phyloP scores from a whole-genome alignment of 2,797 vertebrate genomes.

The Neosilurus hyrtlii region DNA sequence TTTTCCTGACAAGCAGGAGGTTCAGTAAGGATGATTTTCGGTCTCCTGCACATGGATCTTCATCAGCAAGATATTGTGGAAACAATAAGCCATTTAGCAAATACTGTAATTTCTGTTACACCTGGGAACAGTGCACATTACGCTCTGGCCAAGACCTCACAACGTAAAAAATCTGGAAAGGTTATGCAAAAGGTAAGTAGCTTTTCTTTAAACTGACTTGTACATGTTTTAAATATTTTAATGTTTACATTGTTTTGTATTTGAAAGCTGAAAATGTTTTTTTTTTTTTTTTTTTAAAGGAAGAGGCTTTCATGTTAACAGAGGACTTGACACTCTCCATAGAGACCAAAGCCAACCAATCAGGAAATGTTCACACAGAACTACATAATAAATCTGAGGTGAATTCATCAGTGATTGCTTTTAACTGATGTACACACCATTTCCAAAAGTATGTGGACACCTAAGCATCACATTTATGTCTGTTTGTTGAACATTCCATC shows the following conservation, averaged over 20 bases:
- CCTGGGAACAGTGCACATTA: constrained; percentile 56
- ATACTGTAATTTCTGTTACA: constrained; percentile 67
- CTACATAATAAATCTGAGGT: constrained; percentile 65
- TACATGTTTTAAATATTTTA: not conserved
- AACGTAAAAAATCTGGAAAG: constrained; percentile 74
- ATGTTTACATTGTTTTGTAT: not conserved
- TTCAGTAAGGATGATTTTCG: constrained; percentile 66
- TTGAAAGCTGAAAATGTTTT: not conserved
- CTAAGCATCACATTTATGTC: not conserved
- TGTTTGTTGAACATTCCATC: not conserved
- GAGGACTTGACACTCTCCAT: constrained; percentile 65
- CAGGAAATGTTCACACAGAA: constrained; percentile 54
- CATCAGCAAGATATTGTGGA: constrained; percentile 70
- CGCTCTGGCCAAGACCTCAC: constrained; percentile 67
- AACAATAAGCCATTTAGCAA: constrained; percentile 72
- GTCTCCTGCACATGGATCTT: constrained; percentile 77
- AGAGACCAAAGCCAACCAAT: constrained; percentile 58
- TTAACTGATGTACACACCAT: not conserved
- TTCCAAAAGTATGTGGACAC: not conserved
- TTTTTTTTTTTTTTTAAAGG: constrained; percentile 57
- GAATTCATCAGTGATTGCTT: not conserved
- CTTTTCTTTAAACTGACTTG: not conserved
- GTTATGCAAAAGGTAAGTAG: constrained; percentile 68
- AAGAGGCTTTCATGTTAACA: constrained; percentile 68
- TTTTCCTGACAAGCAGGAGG: constrained; percentile 64